Evolutionary conservation across 2,797 vertebrate genomes (phyloP), one percentile per base, ranked within the genome.

Genomic region (Pseudocheirus occidentalis): DNA sequence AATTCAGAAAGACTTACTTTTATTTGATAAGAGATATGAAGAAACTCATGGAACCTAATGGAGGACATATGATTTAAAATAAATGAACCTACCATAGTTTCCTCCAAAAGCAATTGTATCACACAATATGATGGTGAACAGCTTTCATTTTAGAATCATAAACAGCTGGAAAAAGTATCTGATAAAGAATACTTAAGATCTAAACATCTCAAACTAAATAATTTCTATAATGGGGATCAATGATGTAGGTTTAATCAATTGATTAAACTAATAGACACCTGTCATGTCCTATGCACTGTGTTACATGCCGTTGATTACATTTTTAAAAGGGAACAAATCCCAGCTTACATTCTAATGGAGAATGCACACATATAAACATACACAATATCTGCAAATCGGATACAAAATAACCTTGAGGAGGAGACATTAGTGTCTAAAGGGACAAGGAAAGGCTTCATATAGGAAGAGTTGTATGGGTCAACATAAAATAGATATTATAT

Each of bases 11-110:
- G 55, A 94, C 94, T 31, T 57, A 21, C 92, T 96, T 96, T 92
- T 81, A 90, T 55, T 53, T 62, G 56, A 57, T 52, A 93, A 90
- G 93, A 92, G 40, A 73, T 56, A 91, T 94, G 40, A 62, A 96
- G 92, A 91, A 12, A 40, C 94, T 92, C 54, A 91, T 50, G 92
- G 93, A 91, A 55, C 12, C 18, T 91, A 95, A 92, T 93, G 96
- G 94, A 93, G 66, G 52, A 73, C 16, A 40, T 53, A 12, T 62
- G 62, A 92, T 73, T 34, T 27, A 94, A 94, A 52, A 95, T n/a
- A n/a, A 95, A 66, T 16, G 27, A 93, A 55, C 13, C 13, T 53
- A 24, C 46, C 2, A 2, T 29, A 56, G 56, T 10, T 1, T 92
- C 94, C 92, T 91, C 66, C 16, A 62, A 21, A 46, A 29, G 93